Conservation (phyloP, 2,113 vertebrate species). For the Trematomus loennbergii region DNA sequence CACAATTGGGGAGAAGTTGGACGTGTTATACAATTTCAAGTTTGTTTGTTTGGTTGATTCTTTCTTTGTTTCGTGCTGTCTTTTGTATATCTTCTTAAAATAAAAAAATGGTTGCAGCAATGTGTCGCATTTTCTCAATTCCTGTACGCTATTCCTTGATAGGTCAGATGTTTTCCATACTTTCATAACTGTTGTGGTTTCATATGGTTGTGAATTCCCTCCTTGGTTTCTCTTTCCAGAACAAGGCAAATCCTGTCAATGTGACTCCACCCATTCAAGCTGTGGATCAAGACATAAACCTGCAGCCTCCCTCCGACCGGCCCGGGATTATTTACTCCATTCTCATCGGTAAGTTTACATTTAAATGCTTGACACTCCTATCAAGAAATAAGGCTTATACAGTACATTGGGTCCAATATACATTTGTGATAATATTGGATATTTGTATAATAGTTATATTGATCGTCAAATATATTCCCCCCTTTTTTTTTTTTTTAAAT, state of each 20-base stretch:
- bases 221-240: conserved; percentile 77
- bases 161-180: neutral
- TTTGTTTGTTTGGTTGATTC: neutral
- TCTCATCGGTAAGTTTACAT: conserved; percentile 90
- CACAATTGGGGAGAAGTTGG: neutral
- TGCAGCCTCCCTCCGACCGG: conserved; percentile 93
- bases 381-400: neutral
- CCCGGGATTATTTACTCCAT: conserved; percentile 95
- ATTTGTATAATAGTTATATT: neutral
- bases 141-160: neutral
- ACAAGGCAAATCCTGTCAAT: conserved; percentile 91
- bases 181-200: conserved; percentile 25
- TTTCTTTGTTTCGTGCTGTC: neutral
- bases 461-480: too few species aligned
- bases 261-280: conserved; percentile 94
- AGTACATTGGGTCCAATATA: neutral
- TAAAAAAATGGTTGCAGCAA: too few species aligned
- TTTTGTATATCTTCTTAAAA: neutral
- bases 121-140: neutral
- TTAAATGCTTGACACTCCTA: neutral
- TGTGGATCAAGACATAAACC: conserved; percentile 95
- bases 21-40: neutral
- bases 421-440: neutral
- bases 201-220: conserved; percentile 13
- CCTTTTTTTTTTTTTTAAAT: too few species aligned